A percentile compares a stretch with the other conserved stretches of the same genome.
These are phyloP conservation scores for Spatula clypeata DNA, from an alignment of 2,797 vertebrate genomes.

Conservation along the genomic window DNA sequence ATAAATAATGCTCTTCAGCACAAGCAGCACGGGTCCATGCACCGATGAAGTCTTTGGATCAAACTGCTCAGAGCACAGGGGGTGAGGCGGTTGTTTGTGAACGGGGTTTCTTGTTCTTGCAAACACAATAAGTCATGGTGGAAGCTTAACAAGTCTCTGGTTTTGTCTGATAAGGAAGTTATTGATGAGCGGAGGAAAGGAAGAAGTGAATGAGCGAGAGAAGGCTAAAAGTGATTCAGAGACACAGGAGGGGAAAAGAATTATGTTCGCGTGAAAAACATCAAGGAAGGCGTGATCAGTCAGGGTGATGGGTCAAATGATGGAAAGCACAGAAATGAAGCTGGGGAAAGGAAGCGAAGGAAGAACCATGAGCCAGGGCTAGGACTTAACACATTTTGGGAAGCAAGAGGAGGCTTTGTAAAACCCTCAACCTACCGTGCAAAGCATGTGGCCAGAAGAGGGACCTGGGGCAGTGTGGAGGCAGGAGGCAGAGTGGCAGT, in stretches of 20 bases:
- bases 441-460: neutral
- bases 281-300: too few relatives aligned
- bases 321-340: neutral
- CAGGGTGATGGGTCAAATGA: neutral
- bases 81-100: neutral
- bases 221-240: neutral
- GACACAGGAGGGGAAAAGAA: rapidly evolving
- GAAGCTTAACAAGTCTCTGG: neutral
- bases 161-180: neutral
- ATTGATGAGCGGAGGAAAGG: neutral
- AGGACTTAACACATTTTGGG: neutral
- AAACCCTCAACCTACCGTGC: neutral
- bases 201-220: neutral
- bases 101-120: neutral
- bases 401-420: neutral
- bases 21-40: neutral
- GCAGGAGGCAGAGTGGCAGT: neutral
- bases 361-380: too few relatives aligned
- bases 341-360: neutral
- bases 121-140: neutral
- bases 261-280: too few relatives aligned
- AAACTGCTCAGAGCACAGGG: rapidly evolving
- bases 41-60: neutral
- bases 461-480: neutral
- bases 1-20: neutral